phyloP scores from a whole-genome alignment of 2,797 vertebrate species.

The Clarias pachynema region DNA sequence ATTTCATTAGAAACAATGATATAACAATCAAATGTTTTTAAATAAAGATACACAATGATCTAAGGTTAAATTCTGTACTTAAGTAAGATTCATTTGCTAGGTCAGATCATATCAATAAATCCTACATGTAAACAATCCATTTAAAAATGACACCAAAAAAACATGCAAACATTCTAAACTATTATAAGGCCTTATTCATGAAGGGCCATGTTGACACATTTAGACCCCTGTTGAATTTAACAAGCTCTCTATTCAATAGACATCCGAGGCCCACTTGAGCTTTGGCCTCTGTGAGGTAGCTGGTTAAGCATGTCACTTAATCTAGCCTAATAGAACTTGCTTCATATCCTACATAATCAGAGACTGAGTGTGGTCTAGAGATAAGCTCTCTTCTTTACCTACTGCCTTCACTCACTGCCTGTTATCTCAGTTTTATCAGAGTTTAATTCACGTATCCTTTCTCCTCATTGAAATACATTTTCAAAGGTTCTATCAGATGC shows the following conservation, averaged over 20 bases:
- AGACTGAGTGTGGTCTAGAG: conserved; percentile 45
- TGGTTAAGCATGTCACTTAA: conserved; percentile 56
- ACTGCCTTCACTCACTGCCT: conserved; percentile 34
- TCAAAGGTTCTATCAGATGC: not conserved
- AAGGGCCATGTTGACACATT: conserved; percentile 52
- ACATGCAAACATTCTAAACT: conserved; percentile 15
- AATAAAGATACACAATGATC: not conserved
- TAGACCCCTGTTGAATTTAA: conserved; percentile 57
- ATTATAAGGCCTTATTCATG: conserved; percentile 32
- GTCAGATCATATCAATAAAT: not conserved
- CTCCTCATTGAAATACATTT: conserved; percentile 7
- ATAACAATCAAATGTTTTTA: not conserved
- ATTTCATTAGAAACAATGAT: not conserved
- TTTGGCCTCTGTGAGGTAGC: conserved; percentile 47
- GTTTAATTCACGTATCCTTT: conserved; percentile 14
- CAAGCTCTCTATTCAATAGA: conserved; percentile 53
- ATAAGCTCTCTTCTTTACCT: conserved; percentile 55
- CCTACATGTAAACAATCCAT: not conserved
- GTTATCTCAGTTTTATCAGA: conserved; percentile 28
- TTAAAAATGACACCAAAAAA: not conserved
- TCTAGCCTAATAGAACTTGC: conserved; percentile 57
- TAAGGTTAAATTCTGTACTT: not conserved
- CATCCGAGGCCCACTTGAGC: conserved; percentile 50
- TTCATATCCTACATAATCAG: conserved; percentile 58
- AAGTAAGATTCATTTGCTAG: not conserved